Evolutionary conservation across 2,797 vertebrate genomes (phyloP).

Genomic region (Buphagus erythrorhynchus): DNA sequence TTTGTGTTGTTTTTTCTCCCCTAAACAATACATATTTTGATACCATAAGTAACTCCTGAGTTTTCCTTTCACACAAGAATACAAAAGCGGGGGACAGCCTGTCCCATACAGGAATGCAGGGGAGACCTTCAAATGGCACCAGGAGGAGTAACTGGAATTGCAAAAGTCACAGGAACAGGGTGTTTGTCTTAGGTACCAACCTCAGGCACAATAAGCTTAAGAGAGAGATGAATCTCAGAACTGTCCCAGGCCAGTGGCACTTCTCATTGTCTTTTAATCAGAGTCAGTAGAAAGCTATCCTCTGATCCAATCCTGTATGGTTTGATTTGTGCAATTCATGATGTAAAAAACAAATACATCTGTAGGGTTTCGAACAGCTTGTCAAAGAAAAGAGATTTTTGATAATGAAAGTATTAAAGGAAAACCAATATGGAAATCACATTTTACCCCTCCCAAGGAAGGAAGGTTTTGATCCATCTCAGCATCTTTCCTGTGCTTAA

Average conservation of each 20-base stretch:
- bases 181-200: neutral
- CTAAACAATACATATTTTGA: neutral
- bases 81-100: neutral
- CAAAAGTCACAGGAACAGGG: neutral
- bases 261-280: neutral
- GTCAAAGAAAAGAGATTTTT: neutral
- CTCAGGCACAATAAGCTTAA: neutral
- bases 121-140: neutral
- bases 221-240: neutral
- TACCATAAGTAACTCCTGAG: neutral
- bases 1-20: neutral
- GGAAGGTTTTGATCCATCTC: neutral
- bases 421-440: neutral
- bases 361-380: neutral
- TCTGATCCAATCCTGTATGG: neutral
- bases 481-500: neutral
- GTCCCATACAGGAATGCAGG: neutral
- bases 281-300: neutral
- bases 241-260: neutral
- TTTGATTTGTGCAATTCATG: neutral
- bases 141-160: neutral
- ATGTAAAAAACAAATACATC: neutral
- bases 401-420: neutral
- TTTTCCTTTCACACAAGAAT: neutral
- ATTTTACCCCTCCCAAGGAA: neutral